A percentile compares a stretch with the other conserved stretches of the same genome.
Evolutionary conservation across 2,888 invertebrate genomes (phyloP).

Genomic region (Melipona beecheii): DNA sequence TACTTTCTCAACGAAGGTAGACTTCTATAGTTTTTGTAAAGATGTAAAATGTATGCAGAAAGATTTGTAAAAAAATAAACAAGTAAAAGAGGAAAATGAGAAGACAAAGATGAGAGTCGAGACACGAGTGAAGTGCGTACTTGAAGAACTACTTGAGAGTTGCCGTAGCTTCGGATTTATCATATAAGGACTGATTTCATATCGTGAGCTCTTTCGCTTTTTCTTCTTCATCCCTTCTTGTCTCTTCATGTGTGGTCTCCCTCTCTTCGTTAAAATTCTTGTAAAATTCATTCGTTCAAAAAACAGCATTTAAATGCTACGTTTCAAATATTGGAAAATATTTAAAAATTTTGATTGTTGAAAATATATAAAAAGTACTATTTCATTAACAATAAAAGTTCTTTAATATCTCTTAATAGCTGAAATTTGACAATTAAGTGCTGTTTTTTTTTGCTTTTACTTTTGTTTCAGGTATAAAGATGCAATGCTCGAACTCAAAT

Average conservation of each 20-base stretch:
- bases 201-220: slow-evolving; percentile 57
- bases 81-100: slow-evolving; percentile 37
- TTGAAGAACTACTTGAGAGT: slow-evolving; percentile 75
- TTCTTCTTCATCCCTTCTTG: slow-evolving; percentile 25
- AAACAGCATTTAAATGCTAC: neutral
- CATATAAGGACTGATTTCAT: slow-evolving; percentile 69
- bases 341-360: neutral
- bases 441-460: neutral
- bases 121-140: slow-evolving; percentile 78
- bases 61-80: neutral
- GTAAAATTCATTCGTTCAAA: neutral
- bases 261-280: neutral
- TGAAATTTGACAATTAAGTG: neutral
- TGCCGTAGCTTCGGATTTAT: slow-evolving; percentile 73
- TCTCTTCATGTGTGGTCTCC: slow-evolving; percentile 65
- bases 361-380: too few species aligned
- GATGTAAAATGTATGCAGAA: neutral
- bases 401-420: too few species aligned
- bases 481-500: slow-evolving; percentile 78
- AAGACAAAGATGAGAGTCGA: slow-evolving; percentile 61
- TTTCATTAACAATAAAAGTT: too few species aligned
- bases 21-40: neutral
- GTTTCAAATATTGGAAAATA: neutral
- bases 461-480: slow-evolving; percentile 77
- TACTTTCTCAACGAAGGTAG: too few species aligned